These are phyloP conservation scores for Tetragnatha montana DNA, from an alignment of 2,888 invertebrate species.

Conservation along the genomic window DNA sequence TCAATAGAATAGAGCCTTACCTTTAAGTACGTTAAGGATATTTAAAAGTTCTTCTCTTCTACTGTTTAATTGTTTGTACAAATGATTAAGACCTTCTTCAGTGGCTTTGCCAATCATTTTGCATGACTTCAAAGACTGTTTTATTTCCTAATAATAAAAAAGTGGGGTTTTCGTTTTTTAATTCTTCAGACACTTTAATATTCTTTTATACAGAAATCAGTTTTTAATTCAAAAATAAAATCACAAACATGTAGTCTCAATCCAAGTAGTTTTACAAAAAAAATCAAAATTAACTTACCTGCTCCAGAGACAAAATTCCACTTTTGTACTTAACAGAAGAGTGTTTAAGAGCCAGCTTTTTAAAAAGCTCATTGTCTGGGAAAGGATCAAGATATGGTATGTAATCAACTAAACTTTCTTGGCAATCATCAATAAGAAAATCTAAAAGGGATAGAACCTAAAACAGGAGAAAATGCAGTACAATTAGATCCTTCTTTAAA, in stretches of 20 bases:
- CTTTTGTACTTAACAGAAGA: conserved; percentile 40
- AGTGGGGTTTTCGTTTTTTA: no score
- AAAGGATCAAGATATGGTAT: conserved; percentile 62
- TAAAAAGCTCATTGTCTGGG: conserved; percentile 31
- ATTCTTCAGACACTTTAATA: no score
- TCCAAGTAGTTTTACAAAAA: no score
- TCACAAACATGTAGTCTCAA: no score
- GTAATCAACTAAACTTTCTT: conserved; percentile 41
- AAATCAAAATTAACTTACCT: conserved; percentile 18
- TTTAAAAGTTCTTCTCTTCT: conserved; percentile 25
- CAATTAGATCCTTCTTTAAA: background rate
- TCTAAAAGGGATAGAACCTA: conserved; percentile 53
- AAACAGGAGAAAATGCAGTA: conserved; percentile 4
- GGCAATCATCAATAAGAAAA: conserved; percentile 52
- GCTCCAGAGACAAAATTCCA: conserved; percentile 39
- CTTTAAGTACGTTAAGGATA: conserved; percentile 51
- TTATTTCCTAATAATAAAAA: conserved; percentile 51
- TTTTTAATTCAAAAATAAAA: no score
- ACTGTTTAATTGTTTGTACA: conserved; percentile 43
- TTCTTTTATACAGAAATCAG: no score
- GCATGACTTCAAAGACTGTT: conserved; percentile 49
- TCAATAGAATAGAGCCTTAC: background rate
- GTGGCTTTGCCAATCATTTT: conserved; percentile 61
- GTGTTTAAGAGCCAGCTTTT: conserved; percentile 5
- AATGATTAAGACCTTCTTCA: conserved; percentile 44